Evolutionary conservation across 2,888 invertebrate genomes (phyloP), one percentile per base, ranked within the genome.

Genomic region (Zele albiditarsus): DNA sequence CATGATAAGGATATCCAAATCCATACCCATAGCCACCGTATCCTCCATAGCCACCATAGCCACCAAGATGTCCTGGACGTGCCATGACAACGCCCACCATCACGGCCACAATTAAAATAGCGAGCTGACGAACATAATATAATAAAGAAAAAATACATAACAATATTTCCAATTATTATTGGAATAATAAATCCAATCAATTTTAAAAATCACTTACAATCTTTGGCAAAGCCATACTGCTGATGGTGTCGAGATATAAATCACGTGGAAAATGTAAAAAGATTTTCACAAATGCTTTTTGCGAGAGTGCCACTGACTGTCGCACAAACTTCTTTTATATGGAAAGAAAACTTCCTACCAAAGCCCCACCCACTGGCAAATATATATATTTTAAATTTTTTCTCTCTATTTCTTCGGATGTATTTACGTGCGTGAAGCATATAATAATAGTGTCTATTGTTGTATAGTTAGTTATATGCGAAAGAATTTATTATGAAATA

Each of bases 41-140:
- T 31, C 12, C 14, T n/a, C n/a, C 46, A 71, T 76, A 76, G 3
- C 77, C 77, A 3, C 78, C 77, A 57, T 77, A 73, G 46, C 60
- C 62, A 49, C 85, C 85, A 33, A 84, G 77, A 57, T 85, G 84
- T 28, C 87, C 86, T 12, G 87, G 87, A 76, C 85, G 86, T 10
- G 84, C 87, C 57, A 83, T 27, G 14, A 75, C 83, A 23, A 82
- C 65, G 25, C 83, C 80, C 53, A 84, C 74, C 53, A 85, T 79
- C 65, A 81, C 77, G 62, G 82, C 82, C 72, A 87, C 74, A 62
- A 87, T 77, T 63, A 87, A 71, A 42, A 84, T 78, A 49, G 83
- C 75, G 62, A 86, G 82, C 84, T 86, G 10, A 1, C 23, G 0
- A 71, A 33, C 23, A 49, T 8, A 28, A 69, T 20, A 53, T 25